phyloP scores from a whole-genome alignment of 2,888 invertebrate species.

The Empis stercorea region DNA sequence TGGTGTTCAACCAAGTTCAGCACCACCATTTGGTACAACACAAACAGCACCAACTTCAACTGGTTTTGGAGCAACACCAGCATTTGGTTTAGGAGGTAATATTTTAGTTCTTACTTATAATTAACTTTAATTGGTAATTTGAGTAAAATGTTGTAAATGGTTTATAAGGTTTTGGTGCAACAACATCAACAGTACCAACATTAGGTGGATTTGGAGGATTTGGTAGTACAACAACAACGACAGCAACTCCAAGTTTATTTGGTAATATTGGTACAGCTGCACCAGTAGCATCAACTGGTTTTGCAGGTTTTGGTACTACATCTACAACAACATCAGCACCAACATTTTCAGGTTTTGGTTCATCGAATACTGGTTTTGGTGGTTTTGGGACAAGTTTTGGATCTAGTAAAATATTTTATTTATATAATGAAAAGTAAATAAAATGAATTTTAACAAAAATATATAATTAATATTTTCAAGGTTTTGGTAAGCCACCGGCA shows the following conservation, averaged over 20 bases:
- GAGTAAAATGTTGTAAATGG: too few species aligned
- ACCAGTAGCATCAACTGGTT: slow-evolving; percentile 19
- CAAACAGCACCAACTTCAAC: slow-evolving; percentile 20
- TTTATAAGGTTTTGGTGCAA: slow-evolving; percentile 29
- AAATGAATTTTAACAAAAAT: background rate
- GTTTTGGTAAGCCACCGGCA: slow-evolving; percentile 31
- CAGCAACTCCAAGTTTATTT: slow-evolving; percentile 21
- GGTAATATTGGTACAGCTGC: slow-evolving; percentile 30
- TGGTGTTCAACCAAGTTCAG: slow-evolving; percentile 16
- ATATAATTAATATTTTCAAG: slow-evolving; percentile 16
- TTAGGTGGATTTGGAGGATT: slow-evolving; percentile 36
- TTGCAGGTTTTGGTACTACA: slow-evolving; percentile 28
- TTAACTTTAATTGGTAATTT: too few species aligned
- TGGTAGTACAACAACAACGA: slow-evolving; percentile 35
- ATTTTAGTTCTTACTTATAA: too few species aligned
- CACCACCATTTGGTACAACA: slow-evolving; percentile 19
- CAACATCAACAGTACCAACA: slow-evolving; percentile 12
- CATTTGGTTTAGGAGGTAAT: slow-evolving; percentile 22
- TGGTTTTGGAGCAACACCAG: slow-evolving; percentile 28
- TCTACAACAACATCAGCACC: slow-evolving; percentile 29
- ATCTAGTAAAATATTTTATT: slow-evolving; percentile 12
- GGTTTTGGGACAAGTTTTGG: slow-evolving; percentile 34
- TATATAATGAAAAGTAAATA: background rate
- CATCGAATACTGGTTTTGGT: slow-evolving; percentile 26
- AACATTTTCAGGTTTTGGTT: slow-evolving; percentile 36